A percentile compares a stretch with the other conserved stretches of the same genome.
Conservation (phyloP, 2,797 vertebrate genomes). For the Sciurus carolinensis region DNA sequence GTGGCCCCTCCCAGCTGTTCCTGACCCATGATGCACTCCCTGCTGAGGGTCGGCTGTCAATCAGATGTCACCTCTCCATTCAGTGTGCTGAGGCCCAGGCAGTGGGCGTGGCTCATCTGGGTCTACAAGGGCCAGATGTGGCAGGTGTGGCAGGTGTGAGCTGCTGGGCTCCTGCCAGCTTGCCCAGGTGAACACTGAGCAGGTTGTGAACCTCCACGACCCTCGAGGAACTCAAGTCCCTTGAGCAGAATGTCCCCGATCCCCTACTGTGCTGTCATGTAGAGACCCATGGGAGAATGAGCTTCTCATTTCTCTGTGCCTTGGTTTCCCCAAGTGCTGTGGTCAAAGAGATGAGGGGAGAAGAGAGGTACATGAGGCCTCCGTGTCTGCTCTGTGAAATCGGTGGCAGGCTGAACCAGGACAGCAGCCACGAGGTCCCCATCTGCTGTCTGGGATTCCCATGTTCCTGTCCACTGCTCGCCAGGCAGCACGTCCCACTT, state of each 20-base stretch:
- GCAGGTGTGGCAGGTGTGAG: background rate
- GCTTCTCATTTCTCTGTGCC: no score
- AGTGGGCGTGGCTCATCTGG: fast-evolving
- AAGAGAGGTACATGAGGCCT: background rate
- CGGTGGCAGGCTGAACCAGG: no score
- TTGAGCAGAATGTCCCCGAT: fast-evolving
- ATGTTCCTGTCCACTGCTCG: no score
- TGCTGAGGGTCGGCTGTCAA: no score
- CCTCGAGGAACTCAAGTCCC: background rate
- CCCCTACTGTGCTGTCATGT: background rate
- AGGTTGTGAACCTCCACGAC: no score
- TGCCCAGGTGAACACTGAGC: no score
- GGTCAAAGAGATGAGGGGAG: background rate
- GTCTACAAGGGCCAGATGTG: background rate
- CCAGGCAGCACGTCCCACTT: no score
- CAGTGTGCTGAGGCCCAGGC: background rate
- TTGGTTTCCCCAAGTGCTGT: background rate
- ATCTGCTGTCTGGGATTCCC: no score
- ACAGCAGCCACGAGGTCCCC: no score
- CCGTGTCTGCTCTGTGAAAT: background rate
- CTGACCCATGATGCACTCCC: conserved; percentile 36
- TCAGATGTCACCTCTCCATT: background rate
- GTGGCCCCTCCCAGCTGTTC: conserved; percentile 91
- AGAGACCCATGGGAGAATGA: background rate
- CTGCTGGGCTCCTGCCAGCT: background rate